Conservation (phyloP, 2,113 vertebrate genomes). For the Haemorhous mexicanus region DNA sequence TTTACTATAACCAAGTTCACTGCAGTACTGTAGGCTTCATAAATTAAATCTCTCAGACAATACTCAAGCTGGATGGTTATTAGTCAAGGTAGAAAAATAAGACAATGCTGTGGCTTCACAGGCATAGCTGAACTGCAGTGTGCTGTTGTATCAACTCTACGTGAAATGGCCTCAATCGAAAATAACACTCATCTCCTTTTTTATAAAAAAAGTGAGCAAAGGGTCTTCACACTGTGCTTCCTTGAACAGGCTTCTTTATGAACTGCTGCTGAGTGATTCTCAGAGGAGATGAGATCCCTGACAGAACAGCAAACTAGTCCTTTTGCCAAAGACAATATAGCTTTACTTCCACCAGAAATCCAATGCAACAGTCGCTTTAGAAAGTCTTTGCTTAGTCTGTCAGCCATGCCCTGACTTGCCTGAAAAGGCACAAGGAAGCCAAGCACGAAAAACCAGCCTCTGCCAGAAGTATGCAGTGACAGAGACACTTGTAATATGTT, state of each 20-base stretch:
- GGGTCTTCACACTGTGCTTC: background rate
- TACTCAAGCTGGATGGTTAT: background rate
- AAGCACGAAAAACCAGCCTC: background rate
- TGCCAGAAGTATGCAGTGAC: accelerated
- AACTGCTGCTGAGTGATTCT: background rate
- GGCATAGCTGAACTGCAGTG: background rate
- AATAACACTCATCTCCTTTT: background rate
- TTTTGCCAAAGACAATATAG: background rate
- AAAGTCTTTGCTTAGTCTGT: background rate
- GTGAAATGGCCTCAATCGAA: accelerated
- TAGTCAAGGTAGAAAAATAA: background rate
- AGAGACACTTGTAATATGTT: background rate
- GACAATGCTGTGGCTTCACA: background rate
- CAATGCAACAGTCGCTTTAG: accelerated
- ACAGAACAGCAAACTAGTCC: background rate
- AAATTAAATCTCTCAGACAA: background rate
- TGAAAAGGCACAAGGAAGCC: background rate
- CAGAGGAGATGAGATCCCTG: background rate
- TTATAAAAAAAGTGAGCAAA: background rate
- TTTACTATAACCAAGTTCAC: background rate
- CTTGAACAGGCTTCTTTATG: background rate
- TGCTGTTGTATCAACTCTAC: background rate
- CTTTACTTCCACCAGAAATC: background rate
- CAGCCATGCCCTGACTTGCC: background rate
- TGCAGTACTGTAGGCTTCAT: background rate